These are phyloP conservation scores for Ctenopoma multispine DNA, from an alignment of 2,797 vertebrate genomes.

Conservation along the genomic window DNA sequence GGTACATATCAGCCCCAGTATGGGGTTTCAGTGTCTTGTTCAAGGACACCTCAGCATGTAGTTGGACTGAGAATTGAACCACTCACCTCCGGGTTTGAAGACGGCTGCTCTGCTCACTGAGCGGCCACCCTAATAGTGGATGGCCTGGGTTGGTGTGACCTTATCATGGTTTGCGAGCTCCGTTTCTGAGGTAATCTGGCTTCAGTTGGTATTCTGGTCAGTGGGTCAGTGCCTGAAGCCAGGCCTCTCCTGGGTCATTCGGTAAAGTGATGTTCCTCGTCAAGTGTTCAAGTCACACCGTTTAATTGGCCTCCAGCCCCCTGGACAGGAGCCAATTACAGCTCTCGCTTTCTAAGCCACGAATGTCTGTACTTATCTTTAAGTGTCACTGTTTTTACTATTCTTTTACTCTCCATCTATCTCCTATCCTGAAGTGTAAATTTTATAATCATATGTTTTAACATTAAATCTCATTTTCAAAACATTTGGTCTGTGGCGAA, in stretches of 20 bases:
- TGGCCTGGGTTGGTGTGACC: slow-evolving; percentile 27
- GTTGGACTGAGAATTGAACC: too few species aligned
- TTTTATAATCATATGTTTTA: slow-evolving; percentile 11
- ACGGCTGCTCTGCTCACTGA: too few species aligned
- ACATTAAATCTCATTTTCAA: slow-evolving; percentile 3
- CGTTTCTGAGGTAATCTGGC: slow-evolving; percentile 52
- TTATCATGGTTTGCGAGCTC: slow-evolving; percentile 32
- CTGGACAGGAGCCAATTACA: slow-evolving; percentile 65
- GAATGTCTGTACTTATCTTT: slow-evolving; percentile 24
- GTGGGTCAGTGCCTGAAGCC: slow-evolving; percentile 67
- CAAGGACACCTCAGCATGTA: too few species aligned
- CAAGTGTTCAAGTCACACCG: slow-evolving; percentile 66
- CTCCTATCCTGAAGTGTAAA: background rate
- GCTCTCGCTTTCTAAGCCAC: slow-evolving; percentile 25
- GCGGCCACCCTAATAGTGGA: background rate
- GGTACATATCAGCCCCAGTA: too few species aligned
- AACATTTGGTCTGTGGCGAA: slow-evolving; percentile 16
- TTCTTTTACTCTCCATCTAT: background rate
- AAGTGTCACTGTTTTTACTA: background rate
- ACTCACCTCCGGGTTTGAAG: too few species aligned
- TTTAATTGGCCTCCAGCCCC: slow-evolving; percentile 71
- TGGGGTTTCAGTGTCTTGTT: too few species aligned
- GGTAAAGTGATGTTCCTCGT: slow-evolving; percentile 68
- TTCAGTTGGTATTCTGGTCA: slow-evolving; percentile 67
- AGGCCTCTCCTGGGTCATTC: slow-evolving; percentile 48